Evolutionary conservation across 30 jellyfish, hydroid and myxozoan genomes (phyloP), one percentile per base, ranked within the genome.

Genomic region (Chironex yamaguchii): DNA sequence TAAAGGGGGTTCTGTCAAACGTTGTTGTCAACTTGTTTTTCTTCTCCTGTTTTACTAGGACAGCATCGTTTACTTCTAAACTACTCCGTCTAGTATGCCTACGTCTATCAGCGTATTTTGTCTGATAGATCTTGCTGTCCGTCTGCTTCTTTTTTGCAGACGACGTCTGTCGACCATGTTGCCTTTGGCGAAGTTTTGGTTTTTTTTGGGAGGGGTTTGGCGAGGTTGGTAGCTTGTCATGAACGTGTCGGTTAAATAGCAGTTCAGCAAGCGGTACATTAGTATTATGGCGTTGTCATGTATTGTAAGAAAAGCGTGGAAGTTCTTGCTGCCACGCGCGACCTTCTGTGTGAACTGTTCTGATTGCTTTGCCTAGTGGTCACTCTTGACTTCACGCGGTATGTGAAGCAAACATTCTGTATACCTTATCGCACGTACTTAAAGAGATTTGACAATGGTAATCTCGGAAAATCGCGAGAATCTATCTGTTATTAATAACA

Each of bases 241-340:
- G 68, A 22, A 76, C 76, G 0, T 25, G 54, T 76, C 81, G 52
- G 53, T 49, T 50, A 75, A 74, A 74, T 49, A 49, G 20, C 49
- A 74, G 62, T 62, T 79, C 62, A 2, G 87, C 85, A 0, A 84
- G 91, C 33, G 73, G 64, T 3, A 49, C 54, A 21, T 82, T 82
- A 11, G 94, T 48, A 24, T 42, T 58, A 85, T 42, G 88, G 92
- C 67, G 92, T 58, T 65, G 78, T 68, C 25, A 79, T 63, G 84
- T 74, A 53, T 53, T 87, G 91, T 13, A 84, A 84, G 21, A 84
- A 36, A 84, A 29, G 22, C 90, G 89, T 4, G 53, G 65, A 12
- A 51, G 52, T 63, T 84, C 94, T 32, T 86, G 87, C n/a, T 84
- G 29, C 96, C 92, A 74, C 76, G 49, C 83, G 25, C 34, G 87